Evolutionary conservation across 2,888 invertebrate genomes (phyloP).

Genomic region (Catocala sponsa): DNA sequence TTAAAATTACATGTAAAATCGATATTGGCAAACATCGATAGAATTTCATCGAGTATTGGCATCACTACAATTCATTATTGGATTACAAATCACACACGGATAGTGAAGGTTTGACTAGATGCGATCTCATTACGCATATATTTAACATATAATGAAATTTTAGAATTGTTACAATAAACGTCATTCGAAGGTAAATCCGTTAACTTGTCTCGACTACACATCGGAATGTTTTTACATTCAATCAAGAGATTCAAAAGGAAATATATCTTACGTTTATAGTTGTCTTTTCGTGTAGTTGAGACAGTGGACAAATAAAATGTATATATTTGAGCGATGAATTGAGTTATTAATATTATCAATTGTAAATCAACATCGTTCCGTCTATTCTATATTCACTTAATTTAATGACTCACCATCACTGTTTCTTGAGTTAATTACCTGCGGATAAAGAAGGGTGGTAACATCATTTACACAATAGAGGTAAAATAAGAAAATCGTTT

Average conservation of each 20-base stretch:
- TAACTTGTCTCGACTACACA: neutral
- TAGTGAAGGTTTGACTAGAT: conserved; percentile 56
- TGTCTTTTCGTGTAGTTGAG: conserved; percentile 25
- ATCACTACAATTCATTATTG: conserved; percentile 45
- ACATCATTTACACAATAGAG: no score
- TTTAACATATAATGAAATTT: conserved; percentile 25
- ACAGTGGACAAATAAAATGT: conserved; percentile 42
- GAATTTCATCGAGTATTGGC: conserved; percentile 34
- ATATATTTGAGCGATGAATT: conserved; percentile 73
- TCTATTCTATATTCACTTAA: conserved; percentile 45
- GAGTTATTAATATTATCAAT: conserved; percentile 54
- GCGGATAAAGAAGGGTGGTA: neutral
- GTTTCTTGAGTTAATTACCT: conserved; percentile 52
- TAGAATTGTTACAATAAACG: conserved; percentile 25
- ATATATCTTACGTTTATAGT: conserved; percentile 18
- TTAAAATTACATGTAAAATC: conserved; percentile 32
- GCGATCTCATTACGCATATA: conserved; percentile 34
- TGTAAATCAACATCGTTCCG: conserved; percentile 46
- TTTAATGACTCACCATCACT: conserved; percentile 69
- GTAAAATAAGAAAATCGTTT: no score
- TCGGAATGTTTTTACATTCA: conserved; percentile 13
- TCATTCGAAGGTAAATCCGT: conserved; percentile 37
- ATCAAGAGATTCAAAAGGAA: conserved; percentile 36
- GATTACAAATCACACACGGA: conserved; percentile 34
- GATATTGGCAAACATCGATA: conserved; percentile 46